Evolutionary conservation across 2,888 invertebrate species (phyloP).

Genomic region (Rhodophaea formosa): DNA sequence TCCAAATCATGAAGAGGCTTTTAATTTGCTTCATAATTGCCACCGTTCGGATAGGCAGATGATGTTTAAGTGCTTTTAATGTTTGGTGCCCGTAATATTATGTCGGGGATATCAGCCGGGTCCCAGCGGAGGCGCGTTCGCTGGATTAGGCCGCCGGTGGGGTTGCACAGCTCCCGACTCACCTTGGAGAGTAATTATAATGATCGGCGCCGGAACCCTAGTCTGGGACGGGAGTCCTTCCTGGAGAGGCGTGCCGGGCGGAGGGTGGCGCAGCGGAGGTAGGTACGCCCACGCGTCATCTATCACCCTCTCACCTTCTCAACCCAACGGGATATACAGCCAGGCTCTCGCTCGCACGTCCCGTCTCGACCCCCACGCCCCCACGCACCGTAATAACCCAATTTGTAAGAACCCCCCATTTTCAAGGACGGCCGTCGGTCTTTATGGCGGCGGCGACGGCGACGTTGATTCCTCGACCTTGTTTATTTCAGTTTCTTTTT

Average conservation of each 20-base stretch:
- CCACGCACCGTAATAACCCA: slow-evolving; percentile 79
- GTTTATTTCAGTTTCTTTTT: slow-evolving; percentile 81
- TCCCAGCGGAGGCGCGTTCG: slow-evolving; percentile 63
- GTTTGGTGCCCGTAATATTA: slow-evolving; percentile 64
- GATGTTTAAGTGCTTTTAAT: slow-evolving; percentile 68
- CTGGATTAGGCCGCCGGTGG: slow-evolving; percentile 69
- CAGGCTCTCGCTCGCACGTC: slow-evolving; percentile 53
- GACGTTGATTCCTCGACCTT: slow-evolving; percentile 81
- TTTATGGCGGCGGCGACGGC: slow-evolving; percentile 79
- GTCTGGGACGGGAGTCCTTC: slow-evolving; percentile 74
- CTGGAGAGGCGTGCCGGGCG: slow-evolving; percentile 76
- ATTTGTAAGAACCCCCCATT: slow-evolving; percentile 81
- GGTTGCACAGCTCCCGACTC: slow-evolving; percentile 67
- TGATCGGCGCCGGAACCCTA: slow-evolving; percentile 77
- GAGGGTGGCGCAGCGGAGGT: slow-evolving; percentile 70
- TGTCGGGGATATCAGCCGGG: slow-evolving; percentile 61
- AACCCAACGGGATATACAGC: slow-evolving; percentile 28
- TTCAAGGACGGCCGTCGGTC: slow-evolving; percentile 82
- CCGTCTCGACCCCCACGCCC: slow-evolving; percentile 70
- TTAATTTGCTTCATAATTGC: slow-evolving; percentile 66
- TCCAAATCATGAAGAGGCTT: slow-evolving; percentile 53
- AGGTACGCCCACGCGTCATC: slow-evolving; percentile 70
- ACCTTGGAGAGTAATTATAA: slow-evolving; percentile 81
- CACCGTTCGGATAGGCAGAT: slow-evolving; percentile 57
- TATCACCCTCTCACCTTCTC: slow-evolving; percentile 48